These are phyloP conservation scores for Glaucopsyche alexis DNA, from an alignment of 2,888 invertebrate species.

Conservation along the genomic window DNA sequence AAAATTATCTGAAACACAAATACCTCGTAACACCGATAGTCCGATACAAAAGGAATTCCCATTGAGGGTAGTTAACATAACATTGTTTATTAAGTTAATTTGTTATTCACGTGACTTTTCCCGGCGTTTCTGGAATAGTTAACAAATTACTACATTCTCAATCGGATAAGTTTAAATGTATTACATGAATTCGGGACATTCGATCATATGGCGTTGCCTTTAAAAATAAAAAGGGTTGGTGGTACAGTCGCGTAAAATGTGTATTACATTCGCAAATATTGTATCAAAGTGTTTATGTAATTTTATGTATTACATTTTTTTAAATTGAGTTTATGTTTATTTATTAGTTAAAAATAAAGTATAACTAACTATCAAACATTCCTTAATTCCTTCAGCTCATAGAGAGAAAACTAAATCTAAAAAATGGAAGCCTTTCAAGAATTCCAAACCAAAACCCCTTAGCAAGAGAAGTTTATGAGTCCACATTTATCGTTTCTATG, in stretches of 20 bases:
- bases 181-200: constrained; percentile 62
- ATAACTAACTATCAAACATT: too few species aligned
- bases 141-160: constrained; percentile 69
- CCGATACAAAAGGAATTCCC: constrained; percentile 20
- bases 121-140: constrained; percentile 50
- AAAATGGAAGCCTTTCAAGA: background rate
- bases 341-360: too few species aligned
- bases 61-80: constrained; percentile 28
- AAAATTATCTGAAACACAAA: constrained; percentile 26
- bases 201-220: constrained; percentile 70
- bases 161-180: constrained; percentile 69
- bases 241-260: constrained; percentile 51
- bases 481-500: constrained; percentile 10
- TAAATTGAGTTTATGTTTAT: too few species aligned
- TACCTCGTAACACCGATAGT: constrained; percentile 16
- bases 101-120: constrained; percentile 41
- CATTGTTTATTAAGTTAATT: constrained; percentile 41
- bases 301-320: too few species aligned
- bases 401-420: background rate
- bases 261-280: background rate
- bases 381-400: too few species aligned
- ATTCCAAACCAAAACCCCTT: background rate
- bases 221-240: constrained; percentile 69
- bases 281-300: background rate
- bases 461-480: constrained; percentile 27